Percentiles rank a stretch among this genome's conserved stretches.
These are phyloP conservation scores for Lordiphosa fenestrarum DNA, from an alignment of 2,888 invertebrate genomes.

Conservation along the genomic window DNA sequence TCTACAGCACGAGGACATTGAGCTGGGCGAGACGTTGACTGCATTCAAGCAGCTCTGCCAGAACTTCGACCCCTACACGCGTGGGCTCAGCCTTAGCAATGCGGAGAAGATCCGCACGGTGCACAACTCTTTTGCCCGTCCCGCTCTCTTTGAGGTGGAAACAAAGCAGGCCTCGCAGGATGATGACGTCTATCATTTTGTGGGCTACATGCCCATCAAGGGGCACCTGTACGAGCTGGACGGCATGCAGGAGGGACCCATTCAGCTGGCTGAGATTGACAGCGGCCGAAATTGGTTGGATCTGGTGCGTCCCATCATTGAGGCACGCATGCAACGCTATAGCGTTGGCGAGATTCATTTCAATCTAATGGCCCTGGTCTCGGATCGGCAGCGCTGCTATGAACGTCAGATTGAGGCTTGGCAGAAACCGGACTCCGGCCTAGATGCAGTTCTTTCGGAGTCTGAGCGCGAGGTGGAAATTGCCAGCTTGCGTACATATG, in stretches of 20 bases:
- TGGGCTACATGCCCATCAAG: slow-evolving; percentile 96
- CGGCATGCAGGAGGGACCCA: slow-evolving; percentile 95
- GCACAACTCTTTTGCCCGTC: slow-evolving; percentile 98
- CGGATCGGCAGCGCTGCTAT: slow-evolving; percentile 92
- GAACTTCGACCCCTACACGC: slow-evolving; percentile 87
- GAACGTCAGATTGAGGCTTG: slow-evolving; percentile 85
- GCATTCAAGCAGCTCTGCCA: slow-evolving; percentile 87
- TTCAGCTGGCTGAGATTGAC: slow-evolving; percentile 94
- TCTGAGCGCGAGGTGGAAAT: slow-evolving; percentile 87
- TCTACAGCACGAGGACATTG: slow-evolving; percentile 91
- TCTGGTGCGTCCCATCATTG: slow-evolving; percentile 93
- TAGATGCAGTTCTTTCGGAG: slow-evolving; percentile 81
- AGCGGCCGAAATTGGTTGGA: slow-evolving; percentile 93
- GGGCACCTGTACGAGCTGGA: slow-evolving; percentile 96
- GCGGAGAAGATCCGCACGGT: slow-evolving; percentile 94
- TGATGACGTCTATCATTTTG: slow-evolving; percentile 98
- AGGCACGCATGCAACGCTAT: slow-evolving; percentile 95
- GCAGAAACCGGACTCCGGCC: background rate
- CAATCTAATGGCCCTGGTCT: slow-evolving; percentile 98
- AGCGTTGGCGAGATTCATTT: slow-evolving; percentile 98
- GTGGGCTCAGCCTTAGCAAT: slow-evolving; percentile 94
- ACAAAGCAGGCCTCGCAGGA: slow-evolving; percentile 81
- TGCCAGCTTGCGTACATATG: slow-evolving; percentile 86
- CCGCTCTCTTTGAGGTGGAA: slow-evolving; percentile 95
- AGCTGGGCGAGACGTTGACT: slow-evolving; percentile 87